Base-by-base conservation (phyloP, 2,113 vertebrate genomes). In the Toxotes chatareus region DNA sequence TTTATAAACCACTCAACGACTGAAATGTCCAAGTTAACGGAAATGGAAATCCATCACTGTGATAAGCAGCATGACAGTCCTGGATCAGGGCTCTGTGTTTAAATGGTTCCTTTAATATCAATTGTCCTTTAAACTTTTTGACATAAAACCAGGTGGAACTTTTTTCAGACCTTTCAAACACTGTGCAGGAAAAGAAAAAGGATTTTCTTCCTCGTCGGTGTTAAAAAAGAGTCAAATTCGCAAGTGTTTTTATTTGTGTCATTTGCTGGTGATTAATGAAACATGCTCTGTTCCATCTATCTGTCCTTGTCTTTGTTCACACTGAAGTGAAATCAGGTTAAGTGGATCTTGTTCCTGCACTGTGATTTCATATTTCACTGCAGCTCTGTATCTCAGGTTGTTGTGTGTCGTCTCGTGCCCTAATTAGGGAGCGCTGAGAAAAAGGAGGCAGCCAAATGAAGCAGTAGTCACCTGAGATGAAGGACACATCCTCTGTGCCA, bases 391-490 rank as follows among this genome's bases (percentile, higher is more conserved):
- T 70, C 53, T 82, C 89, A 91, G 78, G 91, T 93, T 95, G 93
- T 94, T 93, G 88, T 90, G 83, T 61, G 89, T 77, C 76, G 84
- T 91, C 90, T 93, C 72, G 81, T 93, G 94, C 79, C 95, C 94
- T 95, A 95, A 95, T 95, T 95, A 95, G 88, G 75, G 73, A 55
- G 71, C 59, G 67, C 71, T 76, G 79, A 42, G 82, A 73, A 87
- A 73, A 80, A 73, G 31, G 51, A 69, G 53, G 81, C 73, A 83
- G 81, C 76, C 84, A 93, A 93, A 91, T 87, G 90, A 94, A 93
- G 88, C 88, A 74, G 85, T 87, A 92, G 93, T 95, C 93, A 95
- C 95, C 95, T 95, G 95, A 94, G 93, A 95, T 94, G 93, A 94
- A 94, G 94, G 93, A 92, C 91, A 93, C 86, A 87, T 91, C 89